Percentiles rank a stretch among this genome's conserved stretches.
Conservation (phyloP, 2,113 vertebrate genomes). For the Lamprologus speciosus region DNA sequence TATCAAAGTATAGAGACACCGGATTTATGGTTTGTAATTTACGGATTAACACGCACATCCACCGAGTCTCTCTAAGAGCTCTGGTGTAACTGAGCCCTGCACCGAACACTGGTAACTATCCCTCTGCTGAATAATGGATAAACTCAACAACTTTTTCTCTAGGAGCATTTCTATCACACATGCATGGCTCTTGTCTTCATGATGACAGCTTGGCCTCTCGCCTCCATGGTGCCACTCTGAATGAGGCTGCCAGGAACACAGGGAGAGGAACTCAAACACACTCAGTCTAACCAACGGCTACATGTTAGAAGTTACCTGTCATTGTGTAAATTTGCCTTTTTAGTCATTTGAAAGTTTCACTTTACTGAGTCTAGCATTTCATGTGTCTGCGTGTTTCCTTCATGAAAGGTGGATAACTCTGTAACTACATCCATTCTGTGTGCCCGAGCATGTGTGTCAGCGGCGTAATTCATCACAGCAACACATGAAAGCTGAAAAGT, state of each 20-base stretch:
- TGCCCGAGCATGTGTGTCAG: not conserved
- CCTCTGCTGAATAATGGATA: conserved; percentile 55
- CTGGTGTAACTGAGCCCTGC: conserved; percentile 32
- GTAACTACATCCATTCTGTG: conserved; percentile 6
- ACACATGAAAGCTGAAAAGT: conserved; percentile 19
- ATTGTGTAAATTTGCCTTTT: not conserved
- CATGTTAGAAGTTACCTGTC: not conserved
- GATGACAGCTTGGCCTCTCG: conserved; percentile 26
- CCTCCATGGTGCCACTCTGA: not conserved
- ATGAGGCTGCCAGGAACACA: not conserved
- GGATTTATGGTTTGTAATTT: not conserved
- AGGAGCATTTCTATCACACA: conserved; percentile 15
- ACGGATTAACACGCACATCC: not conserved
- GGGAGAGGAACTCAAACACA: not conserved
- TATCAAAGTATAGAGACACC: not conserved
- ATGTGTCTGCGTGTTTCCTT: not conserved
- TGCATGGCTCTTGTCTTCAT: conserved; percentile 14
- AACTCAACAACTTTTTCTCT: conserved; percentile 31
- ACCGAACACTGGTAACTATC: conserved; percentile 35
- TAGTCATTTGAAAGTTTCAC: not conserved
- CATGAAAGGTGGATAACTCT: not conserved
- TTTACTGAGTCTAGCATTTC: not conserved
- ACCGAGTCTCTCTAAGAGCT: not conserved
- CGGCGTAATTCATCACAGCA: conserved; percentile 16
- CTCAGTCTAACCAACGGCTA: not conserved